A percentile compares a stretch with the other conserved stretches of the same genome.
These are phyloP conservation scores for Saccopteryx leptura DNA, from an alignment of 2,113 vertebrate species.

Conservation along the genomic window DNA sequence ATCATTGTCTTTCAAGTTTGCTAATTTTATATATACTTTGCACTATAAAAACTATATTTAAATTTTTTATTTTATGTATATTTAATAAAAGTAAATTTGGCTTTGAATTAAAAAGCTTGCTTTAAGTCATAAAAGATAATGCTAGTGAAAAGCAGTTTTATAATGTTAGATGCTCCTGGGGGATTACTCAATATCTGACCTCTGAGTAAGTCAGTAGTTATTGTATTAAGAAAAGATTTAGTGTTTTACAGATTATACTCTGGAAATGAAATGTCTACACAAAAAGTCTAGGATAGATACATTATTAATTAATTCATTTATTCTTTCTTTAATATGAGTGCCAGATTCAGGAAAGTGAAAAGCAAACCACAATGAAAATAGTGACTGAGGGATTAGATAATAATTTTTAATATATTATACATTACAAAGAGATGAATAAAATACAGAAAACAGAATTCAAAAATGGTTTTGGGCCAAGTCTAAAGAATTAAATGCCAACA, in stretches of 20 bases:
- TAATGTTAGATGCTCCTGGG: neutral
- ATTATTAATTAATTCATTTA: neutral
- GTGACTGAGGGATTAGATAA: neutral
- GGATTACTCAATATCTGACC: neutral
- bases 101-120: neutral
- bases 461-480: neutral
- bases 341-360: neutral
- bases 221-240: neutral
- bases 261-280: neutral
- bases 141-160: neutral
- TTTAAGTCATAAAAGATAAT: neutral
- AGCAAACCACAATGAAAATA: neutral
- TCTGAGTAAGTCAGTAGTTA: slow-evolving; percentile 27
- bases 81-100: slow-evolving; percentile 30
- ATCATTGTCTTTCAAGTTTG: neutral
- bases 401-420: neutral
- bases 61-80: neutral
- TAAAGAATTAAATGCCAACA: slow-evolving; percentile 45
- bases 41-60: neutral
- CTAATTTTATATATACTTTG: neutral
- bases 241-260: neutral
- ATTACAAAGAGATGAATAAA: neutral
- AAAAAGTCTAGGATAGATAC: neutral
- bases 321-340: slow-evolving; percentile 30
- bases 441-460: neutral